Percentiles rank a stretch among this genome's conserved stretches.
These are phyloP conservation scores for Mionectes macconnelli DNA, from an alignment of 2,113 vertebrate species.

Conservation along the genomic window DNA sequence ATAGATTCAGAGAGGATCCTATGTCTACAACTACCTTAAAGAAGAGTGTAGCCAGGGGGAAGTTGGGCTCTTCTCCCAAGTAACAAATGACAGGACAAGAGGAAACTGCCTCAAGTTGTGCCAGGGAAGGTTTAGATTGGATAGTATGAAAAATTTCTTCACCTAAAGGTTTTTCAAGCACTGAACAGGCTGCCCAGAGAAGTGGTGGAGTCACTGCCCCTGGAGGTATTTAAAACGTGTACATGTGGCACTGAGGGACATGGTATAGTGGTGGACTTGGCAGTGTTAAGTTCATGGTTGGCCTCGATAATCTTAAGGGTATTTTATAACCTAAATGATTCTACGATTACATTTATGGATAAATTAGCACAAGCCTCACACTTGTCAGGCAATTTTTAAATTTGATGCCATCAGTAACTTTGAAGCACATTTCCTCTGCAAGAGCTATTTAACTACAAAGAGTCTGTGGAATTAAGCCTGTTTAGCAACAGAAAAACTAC, in stretches of 20 bases:
- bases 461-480: neutral
- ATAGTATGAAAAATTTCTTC: neutral
- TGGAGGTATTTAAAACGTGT: neutral
- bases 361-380: neutral
- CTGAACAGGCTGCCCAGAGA: neutral
- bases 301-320: neutral
- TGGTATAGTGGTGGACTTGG: neutral
- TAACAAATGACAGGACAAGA: neutral
- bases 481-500: neutral
- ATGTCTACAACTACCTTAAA: neutral
- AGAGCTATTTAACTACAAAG: constrained; percentile 11
- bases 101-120: neutral
- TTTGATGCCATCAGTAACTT: neutral
- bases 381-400: constrained; percentile 10
- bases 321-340: neutral
- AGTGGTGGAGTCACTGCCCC: neutral
- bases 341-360: neutral
- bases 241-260: neutral
- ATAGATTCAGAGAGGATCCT: neutral
- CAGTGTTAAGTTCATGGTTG: neutral
- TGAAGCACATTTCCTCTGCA: neutral
- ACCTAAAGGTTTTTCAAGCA: neutral
- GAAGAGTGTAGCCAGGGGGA: neutral
- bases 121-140: neutral
- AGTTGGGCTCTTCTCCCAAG: fast-evolving